phyloP scores from a whole-genome alignment of 2,888 invertebrate species.

The Nowickia ferox region DNA sequence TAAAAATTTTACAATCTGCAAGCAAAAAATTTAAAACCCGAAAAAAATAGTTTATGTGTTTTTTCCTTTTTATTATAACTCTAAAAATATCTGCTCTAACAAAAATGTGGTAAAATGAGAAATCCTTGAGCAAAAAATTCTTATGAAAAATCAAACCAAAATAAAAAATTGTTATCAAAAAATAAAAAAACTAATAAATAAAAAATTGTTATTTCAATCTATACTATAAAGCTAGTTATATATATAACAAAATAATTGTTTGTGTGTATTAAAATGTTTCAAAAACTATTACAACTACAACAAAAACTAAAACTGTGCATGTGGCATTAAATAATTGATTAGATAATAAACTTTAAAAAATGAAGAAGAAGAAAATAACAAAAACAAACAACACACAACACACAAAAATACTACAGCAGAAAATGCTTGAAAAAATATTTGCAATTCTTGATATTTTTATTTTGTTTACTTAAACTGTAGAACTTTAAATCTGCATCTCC shows the following conservation, averaged over 20 bases:
- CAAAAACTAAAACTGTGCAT: constrained; percentile 18
- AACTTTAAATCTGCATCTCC: background rate
- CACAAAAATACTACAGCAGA: too few species aligned
- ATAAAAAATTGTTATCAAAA: constrained; percentile 33
- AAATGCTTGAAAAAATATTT: background rate
- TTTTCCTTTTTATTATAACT: constrained; percentile 46
- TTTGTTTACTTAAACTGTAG: constrained; percentile 15
- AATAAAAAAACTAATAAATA: constrained; percentile 39
- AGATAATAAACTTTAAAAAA: constrained; percentile 6
- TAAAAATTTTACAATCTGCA: constrained; percentile 29
- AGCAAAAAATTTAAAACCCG: constrained; percentile 10
- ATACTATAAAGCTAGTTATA: constrained; percentile 46
- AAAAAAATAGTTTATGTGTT: constrained; percentile 26
- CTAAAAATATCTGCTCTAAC: constrained; percentile 26
- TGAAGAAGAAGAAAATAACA: background rate
- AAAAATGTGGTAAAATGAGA: constrained; percentile 33
- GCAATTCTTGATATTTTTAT: constrained; percentile 27
- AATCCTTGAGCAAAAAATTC: constrained; percentile 54
- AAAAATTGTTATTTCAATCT: constrained; percentile 65
- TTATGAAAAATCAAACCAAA: constrained; percentile 65
- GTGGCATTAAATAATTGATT: constrained; percentile 39
- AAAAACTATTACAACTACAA: constrained; percentile 49
- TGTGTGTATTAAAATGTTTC: constrained; percentile 57
- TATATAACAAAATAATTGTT: constrained; percentile 45
- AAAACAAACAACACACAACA: background rate